Percentiles rank a stretch among this genome's conserved stretches.
Evolutionary conservation across 2,888 invertebrate genomes (phyloP).

Genomic region (Homarus gammarus): DNA sequence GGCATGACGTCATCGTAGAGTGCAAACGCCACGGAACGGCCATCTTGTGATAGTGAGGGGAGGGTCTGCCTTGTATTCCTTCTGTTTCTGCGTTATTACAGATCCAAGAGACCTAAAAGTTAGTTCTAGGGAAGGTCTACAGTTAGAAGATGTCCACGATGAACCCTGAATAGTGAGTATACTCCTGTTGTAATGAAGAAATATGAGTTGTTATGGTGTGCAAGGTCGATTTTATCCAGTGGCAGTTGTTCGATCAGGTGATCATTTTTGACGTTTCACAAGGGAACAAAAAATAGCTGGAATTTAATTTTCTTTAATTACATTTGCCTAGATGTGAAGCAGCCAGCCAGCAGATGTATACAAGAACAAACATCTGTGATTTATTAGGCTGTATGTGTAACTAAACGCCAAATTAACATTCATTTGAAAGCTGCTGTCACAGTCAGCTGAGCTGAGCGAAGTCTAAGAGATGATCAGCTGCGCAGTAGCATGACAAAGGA

Average conservation of each 20-base stretch:
- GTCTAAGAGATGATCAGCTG: slow-evolving; percentile 32
- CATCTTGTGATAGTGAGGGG: slow-evolving; percentile 68
- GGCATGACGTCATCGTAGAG: slow-evolving; percentile 63
- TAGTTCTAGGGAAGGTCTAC: slow-evolving; percentile 2
- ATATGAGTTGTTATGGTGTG: slow-evolving; percentile 1
- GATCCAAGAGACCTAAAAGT: background rate
- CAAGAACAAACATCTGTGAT: background rate
- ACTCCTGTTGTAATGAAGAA: background rate
- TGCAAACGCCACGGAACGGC: slow-evolving; percentile 64
- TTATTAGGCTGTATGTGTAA: background rate
- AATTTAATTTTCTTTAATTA: no score
- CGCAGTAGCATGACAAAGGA: slow-evolving; percentile 40
- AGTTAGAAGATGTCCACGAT: slow-evolving; percentile 66
- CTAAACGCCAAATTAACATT: background rate
- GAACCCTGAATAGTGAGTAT: slow-evolving; percentile 70
- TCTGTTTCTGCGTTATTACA: slow-evolving; percentile 23
- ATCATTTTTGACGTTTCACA: slow-evolving; percentile 51
- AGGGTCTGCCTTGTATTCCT: slow-evolving; percentile 44
- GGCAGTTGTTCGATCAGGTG: slow-evolving; percentile 44
- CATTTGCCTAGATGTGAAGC: no score
- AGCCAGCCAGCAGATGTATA: background rate
- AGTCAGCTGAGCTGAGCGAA: slow-evolving; percentile 62
- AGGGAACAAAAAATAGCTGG: background rate
- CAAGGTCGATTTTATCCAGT: slow-evolving; percentile 52
- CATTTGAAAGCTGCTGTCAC: slow-evolving; percentile 37